Evolutionary conservation across 2,888 invertebrate genomes (phyloP).

Genomic region (Ichneumoninae sp.): DNA sequence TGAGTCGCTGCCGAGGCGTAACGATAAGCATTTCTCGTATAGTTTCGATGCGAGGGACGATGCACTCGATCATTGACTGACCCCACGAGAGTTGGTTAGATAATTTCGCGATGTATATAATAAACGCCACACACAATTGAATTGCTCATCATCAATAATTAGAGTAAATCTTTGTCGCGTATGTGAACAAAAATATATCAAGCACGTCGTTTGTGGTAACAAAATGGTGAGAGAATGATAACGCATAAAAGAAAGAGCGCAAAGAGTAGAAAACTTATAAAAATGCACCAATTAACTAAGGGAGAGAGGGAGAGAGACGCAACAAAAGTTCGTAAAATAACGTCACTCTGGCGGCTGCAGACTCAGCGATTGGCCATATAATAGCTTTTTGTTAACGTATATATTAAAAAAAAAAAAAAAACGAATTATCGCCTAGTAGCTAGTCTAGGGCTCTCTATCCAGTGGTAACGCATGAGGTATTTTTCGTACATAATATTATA

Average conservation of each 20-base stretch:
- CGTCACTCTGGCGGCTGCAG: conserved; percentile 75
- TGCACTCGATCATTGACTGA: conserved; percentile 43
- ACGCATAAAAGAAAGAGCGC: conserved; percentile 25
- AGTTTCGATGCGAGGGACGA: conserved; percentile 19
- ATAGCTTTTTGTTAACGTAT: conserved; percentile 75
- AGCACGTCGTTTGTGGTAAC: neutral
- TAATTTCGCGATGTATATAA: conserved; percentile 4
- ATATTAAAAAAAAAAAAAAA: conserved; percentile 50
- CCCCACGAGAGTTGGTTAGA: conserved; percentile 19
- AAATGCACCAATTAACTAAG: conserved; percentile 37
- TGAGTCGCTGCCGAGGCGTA: neutral
- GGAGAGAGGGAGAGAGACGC: conserved; percentile 54
- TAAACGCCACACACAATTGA: neutral
- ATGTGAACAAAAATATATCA: neutral
- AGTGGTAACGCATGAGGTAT: conserved; percentile 84
- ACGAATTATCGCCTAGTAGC: conserved; percentile 81
- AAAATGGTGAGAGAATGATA: neutral
- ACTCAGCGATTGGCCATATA: conserved; percentile 76
- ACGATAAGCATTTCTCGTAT: conserved; percentile 11
- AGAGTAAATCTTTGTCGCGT: neutral
- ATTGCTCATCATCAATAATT: neutral
- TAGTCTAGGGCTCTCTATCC: conserved; percentile 83
- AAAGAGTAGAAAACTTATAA: neutral
- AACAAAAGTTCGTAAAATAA: conserved; percentile 64
- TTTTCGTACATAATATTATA: conserved; percentile 80